A percentile compares a stretch with the other conserved stretches of the same genome.
These are phyloP conservation scores for Smittia sp. DNA, from an alignment of 2,888 invertebrate genomes.

Conservation along the genomic window DNA sequence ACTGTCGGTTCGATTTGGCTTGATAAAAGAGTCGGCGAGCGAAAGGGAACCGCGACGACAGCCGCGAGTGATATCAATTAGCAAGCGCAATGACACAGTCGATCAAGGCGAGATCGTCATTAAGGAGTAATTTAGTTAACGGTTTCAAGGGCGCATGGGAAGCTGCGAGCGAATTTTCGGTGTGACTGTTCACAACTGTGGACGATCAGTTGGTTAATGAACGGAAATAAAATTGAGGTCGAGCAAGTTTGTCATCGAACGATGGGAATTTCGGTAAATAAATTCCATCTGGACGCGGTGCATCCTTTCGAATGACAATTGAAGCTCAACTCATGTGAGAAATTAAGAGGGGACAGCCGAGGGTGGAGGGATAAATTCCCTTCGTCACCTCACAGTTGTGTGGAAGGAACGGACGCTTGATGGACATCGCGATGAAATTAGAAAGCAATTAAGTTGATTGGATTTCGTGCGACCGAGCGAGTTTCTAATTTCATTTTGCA, in stretches of 20 bases:
- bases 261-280: constrained; percentile 25
- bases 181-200: neutral
- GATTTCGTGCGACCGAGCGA: constrained; percentile 4
- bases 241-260: neutral
- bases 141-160: neutral
- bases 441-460: constrained; percentile 20
- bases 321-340: neutral
- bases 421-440: neutral
- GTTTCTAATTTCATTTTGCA: constrained; percentile 28
- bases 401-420: too few relatives aligned
- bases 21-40: neutral
- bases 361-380: neutral
- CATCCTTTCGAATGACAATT: neutral
- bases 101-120: neutral
- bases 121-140: neutral
- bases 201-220: neutral
- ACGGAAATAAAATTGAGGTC: constrained; percentile 5
- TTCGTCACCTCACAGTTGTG: neutral
- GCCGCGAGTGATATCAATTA: neutral
- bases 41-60: neutral
- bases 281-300: constrained; percentile 4
- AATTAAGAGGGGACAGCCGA: neutral
- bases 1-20: neutral
- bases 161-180: neutral
- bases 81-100: neutral